Evolutionary conservation across 2,888 invertebrate genomes (phyloP), one percentile per base, ranked within the genome.

Genomic region (Schizaphis graminum): DNA sequence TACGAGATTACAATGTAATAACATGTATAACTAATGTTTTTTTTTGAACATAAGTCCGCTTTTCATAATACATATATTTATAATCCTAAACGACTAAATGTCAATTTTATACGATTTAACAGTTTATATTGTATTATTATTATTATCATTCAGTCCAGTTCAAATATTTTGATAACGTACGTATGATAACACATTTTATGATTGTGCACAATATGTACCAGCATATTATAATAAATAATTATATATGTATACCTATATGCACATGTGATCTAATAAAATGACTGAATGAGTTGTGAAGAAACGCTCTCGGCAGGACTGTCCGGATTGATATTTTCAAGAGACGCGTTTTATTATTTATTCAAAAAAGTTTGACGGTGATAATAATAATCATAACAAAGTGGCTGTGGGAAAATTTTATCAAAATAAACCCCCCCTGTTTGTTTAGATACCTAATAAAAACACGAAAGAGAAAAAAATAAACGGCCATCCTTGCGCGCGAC

Each of bases 401-500:
- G 93, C 61, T 93, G 93, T 93, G 93, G 93, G 93, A 93, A 93
- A 44, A n/a, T 85, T 61, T 93, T 93, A 93, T 90, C 93, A 93
- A 84, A 93, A 93, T 35, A 93, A 84, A 85, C 35, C 89, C 77
- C 85, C 85, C 57, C 85, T 85, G 89, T 93, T 90, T 56, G 84
- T 90, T 90, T 93, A 90, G 89, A 93, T 49, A 57, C 85, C 90
- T 85, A 90, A 89, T 89, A 89, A 89, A 57, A 89, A 89, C 57
- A 89, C 26, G 56, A 53, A 44, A 89, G 56, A 89, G 57, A 57
- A 89, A 35, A 89, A 56, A 57, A 89, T 57, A 89, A 57, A 41
- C 57, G 89, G 56, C 89, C 41, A 57, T 89, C 89, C 41, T 56
- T 26, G 26, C 56, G 41, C 56, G 56, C 88, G 11, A 53, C 26